Percentiles rank a stretch among this genome's conserved stretches.
These are phyloP conservation scores for Pachycephala philippinensis DNA, from an alignment of 2,113 vertebrate genomes.

Conservation along the genomic window DNA sequence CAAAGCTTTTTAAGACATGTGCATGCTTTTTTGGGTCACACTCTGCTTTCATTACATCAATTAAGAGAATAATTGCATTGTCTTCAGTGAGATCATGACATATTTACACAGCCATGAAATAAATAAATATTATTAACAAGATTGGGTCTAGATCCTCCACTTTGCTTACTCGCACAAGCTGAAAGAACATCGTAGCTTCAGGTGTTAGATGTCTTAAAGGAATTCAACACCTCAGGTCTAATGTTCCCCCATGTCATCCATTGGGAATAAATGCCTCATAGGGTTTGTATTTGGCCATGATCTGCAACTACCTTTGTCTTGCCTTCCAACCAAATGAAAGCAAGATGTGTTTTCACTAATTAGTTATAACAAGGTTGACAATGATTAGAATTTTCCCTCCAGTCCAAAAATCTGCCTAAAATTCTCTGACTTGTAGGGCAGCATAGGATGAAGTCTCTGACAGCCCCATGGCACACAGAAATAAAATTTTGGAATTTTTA, in stretches of 20 bases:
- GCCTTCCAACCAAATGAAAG: slow-evolving; percentile 18
- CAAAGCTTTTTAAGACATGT: not conserved
- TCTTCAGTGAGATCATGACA: not conserved
- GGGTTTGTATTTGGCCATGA: not conserved
- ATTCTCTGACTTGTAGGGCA: slow-evolving; percentile 3
- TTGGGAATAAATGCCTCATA: not conserved
- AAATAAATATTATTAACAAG: not conserved
- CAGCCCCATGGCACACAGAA: not conserved
- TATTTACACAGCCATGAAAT: not conserved
- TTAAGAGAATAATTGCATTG: not conserved
- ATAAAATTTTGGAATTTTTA: slow-evolving; percentile 1
- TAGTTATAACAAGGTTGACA: not conserved
- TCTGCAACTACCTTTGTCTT: slow-evolving; percentile 33
- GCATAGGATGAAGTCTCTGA: not conserved
- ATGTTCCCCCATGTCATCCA: not conserved
- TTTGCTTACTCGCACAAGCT: not conserved
- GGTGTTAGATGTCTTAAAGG: not conserved
- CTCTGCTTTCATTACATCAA: not conserved
- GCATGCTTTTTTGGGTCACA: slow-evolving; percentile 18
- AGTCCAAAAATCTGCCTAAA: slow-evolving; percentile 49
- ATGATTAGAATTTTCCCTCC: slow-evolving; percentile 19
- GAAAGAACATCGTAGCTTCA: not conserved
- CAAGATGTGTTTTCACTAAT: slow-evolving; percentile 22
- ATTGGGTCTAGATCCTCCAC: not conserved
- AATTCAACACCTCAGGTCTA: not conserved